phyloP scores from a whole-genome alignment of 2,113 vertebrate species.

The Rutilus rutilus region DNA sequence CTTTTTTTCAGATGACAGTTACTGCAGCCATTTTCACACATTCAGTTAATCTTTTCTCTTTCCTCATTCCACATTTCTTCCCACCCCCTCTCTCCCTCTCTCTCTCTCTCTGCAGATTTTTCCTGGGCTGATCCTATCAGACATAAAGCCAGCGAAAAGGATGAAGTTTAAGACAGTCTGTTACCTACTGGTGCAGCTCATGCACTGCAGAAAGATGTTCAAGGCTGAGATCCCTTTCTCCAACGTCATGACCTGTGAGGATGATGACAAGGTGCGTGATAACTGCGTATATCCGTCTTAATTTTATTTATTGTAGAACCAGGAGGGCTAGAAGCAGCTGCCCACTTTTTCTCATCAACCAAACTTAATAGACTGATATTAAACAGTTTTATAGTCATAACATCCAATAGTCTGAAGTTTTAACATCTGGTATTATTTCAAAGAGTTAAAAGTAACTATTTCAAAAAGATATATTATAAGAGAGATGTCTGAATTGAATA shows the following conservation, averaged over 20 bases:
- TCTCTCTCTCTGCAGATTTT: slow-evolving; percentile 78
- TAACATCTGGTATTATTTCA: neutral
- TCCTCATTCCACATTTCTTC: neutral
- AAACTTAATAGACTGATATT: neutral
- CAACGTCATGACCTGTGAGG: slow-evolving; percentile 89
- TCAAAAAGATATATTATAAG: neutral
- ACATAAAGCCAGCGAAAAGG: slow-evolving; percentile 89
- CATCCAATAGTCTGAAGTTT: neutral
- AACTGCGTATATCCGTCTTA: neutral
- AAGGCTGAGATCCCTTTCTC: slow-evolving; percentile 90
- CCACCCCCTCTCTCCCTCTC: neutral
- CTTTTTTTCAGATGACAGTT: neutral
- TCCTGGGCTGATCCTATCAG: slow-evolving; percentile 86
- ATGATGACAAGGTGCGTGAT: slow-evolving; percentile 84
- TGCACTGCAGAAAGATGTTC: slow-evolving; percentile 92
- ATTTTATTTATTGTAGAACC: neutral
- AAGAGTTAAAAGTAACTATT: neutral
- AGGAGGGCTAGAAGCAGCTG: neutral
- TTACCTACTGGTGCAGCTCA: slow-evolving; percentile 88
- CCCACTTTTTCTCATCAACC: neutral
- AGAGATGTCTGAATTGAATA: neutral
- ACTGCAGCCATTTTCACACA: slow-evolving; percentile 10
- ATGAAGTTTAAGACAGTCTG: slow-evolving; percentile 92
- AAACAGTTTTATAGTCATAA: neutral
- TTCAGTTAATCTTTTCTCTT: slow-evolving; percentile 7